These are phyloP conservation scores for Trichacis sp. DNA, from an alignment of 2,888 invertebrate species.

Conservation along the genomic window DNA sequence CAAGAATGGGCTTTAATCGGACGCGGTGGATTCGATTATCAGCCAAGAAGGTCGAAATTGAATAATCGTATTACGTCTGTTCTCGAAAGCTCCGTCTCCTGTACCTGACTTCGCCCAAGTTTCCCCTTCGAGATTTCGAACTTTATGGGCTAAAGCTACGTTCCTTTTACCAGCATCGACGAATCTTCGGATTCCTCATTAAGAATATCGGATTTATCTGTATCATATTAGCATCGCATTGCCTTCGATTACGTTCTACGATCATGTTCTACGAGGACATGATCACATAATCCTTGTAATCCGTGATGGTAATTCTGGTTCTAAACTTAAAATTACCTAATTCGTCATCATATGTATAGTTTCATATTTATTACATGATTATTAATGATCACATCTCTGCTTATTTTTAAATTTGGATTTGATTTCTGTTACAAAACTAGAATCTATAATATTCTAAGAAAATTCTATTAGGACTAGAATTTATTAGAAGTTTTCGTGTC, in stretches of 20 bases:
- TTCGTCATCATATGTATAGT: too few relatives aligned
- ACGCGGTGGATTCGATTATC: constrained; percentile 47
- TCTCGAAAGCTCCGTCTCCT: constrained; percentile 42
- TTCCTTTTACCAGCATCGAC: constrained; percentile 35
- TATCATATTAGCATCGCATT: constrained; percentile 30
- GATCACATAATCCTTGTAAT: too few relatives aligned
- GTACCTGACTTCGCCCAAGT: constrained; percentile 42
- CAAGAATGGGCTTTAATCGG: constrained; percentile 36
- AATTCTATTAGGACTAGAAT: too few relatives aligned
- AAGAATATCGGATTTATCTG: constrained; percentile 34
- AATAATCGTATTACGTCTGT: constrained; percentile 51
- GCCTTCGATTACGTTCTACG: constrained; percentile 12
- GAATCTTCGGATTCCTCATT: constrained; percentile 36
- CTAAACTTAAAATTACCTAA: too few relatives aligned
- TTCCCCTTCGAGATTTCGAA: constrained; percentile 43
- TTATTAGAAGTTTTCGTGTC: too few relatives aligned
- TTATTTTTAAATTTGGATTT: too few relatives aligned
- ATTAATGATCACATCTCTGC: too few relatives aligned
- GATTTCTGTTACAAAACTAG: too few relatives aligned
- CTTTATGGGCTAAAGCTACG: constrained; percentile 40
- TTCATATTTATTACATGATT: too few relatives aligned
- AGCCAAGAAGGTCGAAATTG: constrained; percentile 47
- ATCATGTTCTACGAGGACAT: too few relatives aligned
- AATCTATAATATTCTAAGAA: too few relatives aligned
- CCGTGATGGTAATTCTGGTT: too few relatives aligned